Evolutionary conservation across 2,797 vertebrate genomes (phyloP), one percentile per base, ranked within the genome.

Genomic region (Eulemur mongoz): DNA sequence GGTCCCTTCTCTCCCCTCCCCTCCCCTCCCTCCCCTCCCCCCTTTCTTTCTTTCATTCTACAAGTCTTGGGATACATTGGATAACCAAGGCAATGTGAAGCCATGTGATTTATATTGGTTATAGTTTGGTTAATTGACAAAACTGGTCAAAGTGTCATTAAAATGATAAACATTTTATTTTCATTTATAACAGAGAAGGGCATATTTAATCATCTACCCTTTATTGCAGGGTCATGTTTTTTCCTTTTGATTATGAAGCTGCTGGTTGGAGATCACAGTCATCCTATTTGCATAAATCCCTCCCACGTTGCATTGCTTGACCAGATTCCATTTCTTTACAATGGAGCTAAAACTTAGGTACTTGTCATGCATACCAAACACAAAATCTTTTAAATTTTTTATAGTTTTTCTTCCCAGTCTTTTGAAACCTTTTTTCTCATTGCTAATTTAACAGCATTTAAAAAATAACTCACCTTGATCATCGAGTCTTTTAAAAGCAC

Each of bases 131-230:
- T 93, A 92, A 80, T 35, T 70, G 70, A 82, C 43, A 85, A 61
- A 75, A 11, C 50, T 72, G 32, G 48, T 63, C 25, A 14, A 84
- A 81, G 17, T 93, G 20, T 18, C 18, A 91, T 89, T 90, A 82
- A 75, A 94, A 85, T 82, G 11, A 59, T 65, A 83, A 85, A 38
- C 6, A 94, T 91, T 94, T 83, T 70, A 69, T 52, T 61, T 89
- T 85, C 65, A 9, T 23, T 79, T 38, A 18, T 30, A 40, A 40
- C 35, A 76, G 48, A 76, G 73, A 76, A 52, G 48, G 48, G 32
- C 48, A 45, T 59, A 57, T 91, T 83, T 93, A 79, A 69, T 93
- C 50, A 86, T 81, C 13, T 43, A 1, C 87, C 15, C 94, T 83
- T 95, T 96, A 93, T 30, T 76, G 25, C 25, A 72, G 5, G 57